Evolutionary conservation across 1,140 invertebrate species (phyloP), one percentile per base, ranked within the genome.

Genomic region (Potamilus streckersoni): DNA sequence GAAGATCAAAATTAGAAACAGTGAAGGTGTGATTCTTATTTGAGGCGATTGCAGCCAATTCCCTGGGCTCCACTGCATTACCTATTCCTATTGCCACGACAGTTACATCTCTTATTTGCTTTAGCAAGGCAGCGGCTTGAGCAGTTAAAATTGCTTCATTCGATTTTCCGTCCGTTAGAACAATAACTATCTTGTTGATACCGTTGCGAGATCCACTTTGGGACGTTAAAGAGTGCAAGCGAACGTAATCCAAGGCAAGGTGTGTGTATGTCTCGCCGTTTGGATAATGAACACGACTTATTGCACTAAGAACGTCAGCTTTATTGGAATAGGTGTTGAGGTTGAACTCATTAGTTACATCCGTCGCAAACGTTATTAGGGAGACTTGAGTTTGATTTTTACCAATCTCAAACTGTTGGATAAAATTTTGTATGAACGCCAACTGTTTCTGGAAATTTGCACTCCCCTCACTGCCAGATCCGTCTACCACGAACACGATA

Each of bases 401-500:
- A 20, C 79, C 80, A n/a, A 84, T 79, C 60, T 78, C 64, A 71
- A 83, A 85, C 59, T 71, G 66, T n/a, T 78, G 69, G 17, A 77
- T 78, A 15, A 82, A 79, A 16, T 82, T 78, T 15, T 73, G 62
- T 3, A 86, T 80, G 69, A 86, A 86, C 8, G 71, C 27, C 19
- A 81, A 61, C 70, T 80, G 79, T 19, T 73, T 80, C 58, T 75
- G 49, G 71, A 83, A 86, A 58, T 86, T 82, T 11, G 14, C 6
- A 15, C 20, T 5, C 31, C 81, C 80, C 55, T 81, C 80, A 61
- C 79, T 82, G 12, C 76, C 71, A 0, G 84, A 86, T 1, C 78
- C 73, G 65, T 86, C 84, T 57, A 86, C 69, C 0, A 84, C 70
- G 57, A 86, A 86, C 20, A 84, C 78, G 2, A 86, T 67, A 69